phyloP scores from a whole-genome alignment of 1,140 invertebrate genomes.

The Formica exsecta region DNA sequence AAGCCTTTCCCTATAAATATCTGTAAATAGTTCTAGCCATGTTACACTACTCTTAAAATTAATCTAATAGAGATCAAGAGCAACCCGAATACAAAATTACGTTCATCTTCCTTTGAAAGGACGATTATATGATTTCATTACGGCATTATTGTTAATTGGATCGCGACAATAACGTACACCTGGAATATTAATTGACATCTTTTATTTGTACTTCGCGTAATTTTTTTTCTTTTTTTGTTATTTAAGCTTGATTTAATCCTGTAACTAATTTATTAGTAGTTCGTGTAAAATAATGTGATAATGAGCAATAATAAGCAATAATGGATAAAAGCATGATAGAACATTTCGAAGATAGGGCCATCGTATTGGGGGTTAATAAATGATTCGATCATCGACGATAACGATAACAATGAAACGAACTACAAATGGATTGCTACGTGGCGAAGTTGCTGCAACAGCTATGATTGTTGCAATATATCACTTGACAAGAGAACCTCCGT shows the following conservation, averaged over 20 bases:
- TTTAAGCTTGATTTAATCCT: background rate
- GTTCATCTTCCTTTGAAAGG: too few relatives aligned
- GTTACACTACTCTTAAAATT: background rate
- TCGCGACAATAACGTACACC: background rate
- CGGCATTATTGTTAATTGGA: background rate
- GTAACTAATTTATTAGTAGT: background rate
- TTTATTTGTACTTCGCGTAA: background rate
- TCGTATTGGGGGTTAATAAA: background rate
- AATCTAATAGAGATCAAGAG: background rate
- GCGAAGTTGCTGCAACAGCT: slow-evolving; percentile 28
- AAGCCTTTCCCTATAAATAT: background rate
- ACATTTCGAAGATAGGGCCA: background rate
- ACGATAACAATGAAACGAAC: slow-evolving; percentile 28
- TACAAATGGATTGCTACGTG: slow-evolving; percentile 14
- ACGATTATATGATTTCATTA: background rate
- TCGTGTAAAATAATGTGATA: background rate
- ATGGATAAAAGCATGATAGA: background rate
- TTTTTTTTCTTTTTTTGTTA: slow-evolving; percentile 11
- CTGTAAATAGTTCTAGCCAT: background rate
- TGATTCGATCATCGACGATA: slow-evolving; percentile 13
- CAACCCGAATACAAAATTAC: too few relatives aligned
- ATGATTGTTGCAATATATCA: slow-evolving; percentile 23
- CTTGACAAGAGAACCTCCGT: slow-evolving; percentile 52
- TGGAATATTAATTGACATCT: slow-evolving; percentile 1
- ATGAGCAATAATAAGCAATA: background rate